Base-by-base conservation (phyloP, 2,113 vertebrate species). In the Centropristis striata region DNA sequence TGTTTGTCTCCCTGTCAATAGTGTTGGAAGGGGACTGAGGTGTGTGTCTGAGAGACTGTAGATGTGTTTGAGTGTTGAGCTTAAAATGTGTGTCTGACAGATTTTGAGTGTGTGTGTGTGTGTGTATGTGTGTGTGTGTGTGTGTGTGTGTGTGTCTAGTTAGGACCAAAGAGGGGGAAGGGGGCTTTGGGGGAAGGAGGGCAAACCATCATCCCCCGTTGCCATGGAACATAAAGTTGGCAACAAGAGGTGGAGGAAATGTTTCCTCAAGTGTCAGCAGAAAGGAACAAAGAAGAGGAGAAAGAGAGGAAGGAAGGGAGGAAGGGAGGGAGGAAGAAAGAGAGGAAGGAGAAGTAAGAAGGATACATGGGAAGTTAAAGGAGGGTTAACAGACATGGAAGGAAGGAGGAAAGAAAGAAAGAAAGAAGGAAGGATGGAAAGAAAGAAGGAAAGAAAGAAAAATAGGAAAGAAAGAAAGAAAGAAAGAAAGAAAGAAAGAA, bases 1-100 rank as follows among this genome's bases (percentile, higher is more conserved):
- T 88, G 51, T 86, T 87, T 88, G 86, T 92, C 86, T 92, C 86
- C 78, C 64, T 84, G 92, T 90, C 85, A 90, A 69, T 81, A 86
- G 80, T 81, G 81, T 90, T 86, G 73, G 90, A 85, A 78, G 54
- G 61, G 37, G 68, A 71, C 53, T 44, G 60, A 69, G 58, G 68
- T 78, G 41, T 46, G 73, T 39, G 59, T 50, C 60, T 18, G 77
- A 21, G 41, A 25, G 47, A 6, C 39, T 49, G 69, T 61, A 55
- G 67, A 68, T 72, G 71, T 61, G 55, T 70, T 5, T 75, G 51
- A 69, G 28, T 64, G 63, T 32, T 73, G 72, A 59, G 46, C 28
- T 61, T 61, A 5, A 64, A 71, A 74, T 55, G 69, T 74, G 68
- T 60, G 71, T 55, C n/a, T 47, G 69, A 49, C 28, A 78, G 72